These are phyloP conservation scores for Sycophila texana DNA, from an alignment of 2,888 invertebrate genomes.

Conservation along the genomic window DNA sequence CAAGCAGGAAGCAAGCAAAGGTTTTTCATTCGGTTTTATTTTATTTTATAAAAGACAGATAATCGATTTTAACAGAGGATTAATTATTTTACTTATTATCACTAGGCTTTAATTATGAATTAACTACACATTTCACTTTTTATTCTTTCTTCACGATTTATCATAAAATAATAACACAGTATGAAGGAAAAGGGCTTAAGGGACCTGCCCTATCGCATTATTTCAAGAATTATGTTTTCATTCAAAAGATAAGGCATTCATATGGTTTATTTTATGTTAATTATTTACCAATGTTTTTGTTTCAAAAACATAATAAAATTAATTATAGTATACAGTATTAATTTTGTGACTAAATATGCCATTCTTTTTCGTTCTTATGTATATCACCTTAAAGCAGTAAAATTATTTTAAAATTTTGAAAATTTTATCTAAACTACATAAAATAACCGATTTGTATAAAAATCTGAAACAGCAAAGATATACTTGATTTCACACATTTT, in stretches of 20 bases:
- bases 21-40: conserved; percentile 69
- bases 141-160: conserved; percentile 65
- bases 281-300: conserved; percentile 59
- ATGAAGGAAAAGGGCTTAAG: conserved; percentile 65
- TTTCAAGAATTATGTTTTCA: conserved; percentile 63
- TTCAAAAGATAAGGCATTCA: conserved; percentile 70
- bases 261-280: conserved; percentile 69
- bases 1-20: conserved; percentile 73
- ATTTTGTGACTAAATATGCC: conserved; percentile 64
- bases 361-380: conserved; percentile 53
- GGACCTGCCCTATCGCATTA: conserved; percentile 73
- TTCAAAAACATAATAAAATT: conserved; percentile 55
- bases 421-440: background rate
- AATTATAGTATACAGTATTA: conserved; percentile 56
- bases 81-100: conserved; percentile 69
- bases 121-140: conserved; percentile 69
- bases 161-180: conserved; percentile 72
- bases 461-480: conserved; percentile 6
- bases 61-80: conserved; percentile 71
- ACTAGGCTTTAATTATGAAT: conserved; percentile 68
- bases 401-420: conserved; percentile 30
- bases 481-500: conserved; percentile 29
- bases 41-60: conserved; percentile 74
- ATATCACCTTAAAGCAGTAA: conserved; percentile 36
- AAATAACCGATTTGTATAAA: conserved; percentile 37